Base-by-base conservation (phyloP, 2,888 invertebrate genomes). In the Lysandra coridon region DNA sequence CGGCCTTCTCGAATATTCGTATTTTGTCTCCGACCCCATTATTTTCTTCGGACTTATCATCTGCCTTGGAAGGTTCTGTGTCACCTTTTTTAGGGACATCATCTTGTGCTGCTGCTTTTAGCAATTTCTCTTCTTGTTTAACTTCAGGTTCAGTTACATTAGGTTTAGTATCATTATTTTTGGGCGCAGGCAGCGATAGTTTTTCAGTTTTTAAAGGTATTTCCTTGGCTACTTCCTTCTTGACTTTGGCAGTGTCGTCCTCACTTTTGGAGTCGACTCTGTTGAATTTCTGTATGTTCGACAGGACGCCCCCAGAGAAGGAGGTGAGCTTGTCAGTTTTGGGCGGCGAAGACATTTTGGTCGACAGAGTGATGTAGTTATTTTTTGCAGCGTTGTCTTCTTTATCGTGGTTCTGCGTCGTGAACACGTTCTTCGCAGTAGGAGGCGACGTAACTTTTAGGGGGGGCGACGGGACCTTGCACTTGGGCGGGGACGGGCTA, bases 21-120 rank as follows among this genome's bases (percentile, higher is more conserved):
- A 94, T 94, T 83, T 94, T 94, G 81, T 94, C 93, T 7, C 94
- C 93, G n/a, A 94, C 94, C 0, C 94, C 93, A 81, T 92, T 92
- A 0, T 90, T 88, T 80, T 94, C 94, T 17, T 91, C 92, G 12
- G 79, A 64, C 53, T 84, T 84, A 1, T 57, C 79, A 78, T 80
- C 77, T 74, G 82, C 83, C 57, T 83, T 83, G 7, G 14, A 78
- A 77, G 78, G 80, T 10, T 80, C 81, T 10, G 53, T 80, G 40
- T 82, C 83, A 17, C 49, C 79, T 12, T n/a, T 80, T 60, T 80
- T 64, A 64, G 69, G 30, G 5, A 37, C 37, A 69, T 69, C 23
- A 69, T 69, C 69, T 33, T 37, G 14, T 33, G 14, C 33, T 14
- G 33, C 33, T 5, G 33, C 33, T 37, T 69, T 69, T 33, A 69